Percentiles rank a stretch among this genome's conserved stretches.
Conservation (phyloP, 1,140 invertebrate species). For the Mylabris phalerata region DNA sequence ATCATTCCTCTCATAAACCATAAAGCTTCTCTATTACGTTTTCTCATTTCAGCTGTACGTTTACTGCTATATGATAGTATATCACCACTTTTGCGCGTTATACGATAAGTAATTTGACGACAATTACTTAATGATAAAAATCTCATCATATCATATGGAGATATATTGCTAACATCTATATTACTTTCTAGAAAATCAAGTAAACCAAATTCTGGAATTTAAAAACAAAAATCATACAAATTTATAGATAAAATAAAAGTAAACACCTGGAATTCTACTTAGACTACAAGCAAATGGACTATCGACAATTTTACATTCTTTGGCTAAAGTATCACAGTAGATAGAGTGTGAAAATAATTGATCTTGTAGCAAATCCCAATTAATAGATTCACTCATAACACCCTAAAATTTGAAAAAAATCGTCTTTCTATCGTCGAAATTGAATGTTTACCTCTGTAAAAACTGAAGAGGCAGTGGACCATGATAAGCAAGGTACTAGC, state of each 20-base stretch:
- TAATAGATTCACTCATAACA: conserved; percentile 89
- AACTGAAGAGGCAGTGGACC: conserved; percentile 92
- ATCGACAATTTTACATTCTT: conserved; percentile 48
- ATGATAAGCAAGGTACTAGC: conserved; percentile 91
- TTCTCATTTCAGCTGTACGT: neutral
- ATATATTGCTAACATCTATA: conserved; percentile 15
- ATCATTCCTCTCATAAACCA: conserved; percentile 97
- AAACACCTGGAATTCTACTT: conserved; percentile 25
- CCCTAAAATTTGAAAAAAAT: conserved; percentile 53
- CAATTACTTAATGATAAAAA: conserved; percentile 18
- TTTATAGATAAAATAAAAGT: neutral
- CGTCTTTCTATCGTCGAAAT: conserved; percentile 17
- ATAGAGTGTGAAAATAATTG: conserved; percentile 81
- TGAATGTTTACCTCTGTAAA: conserved; percentile 75
- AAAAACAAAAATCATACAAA: neutral
- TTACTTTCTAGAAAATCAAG: conserved; percentile 7
- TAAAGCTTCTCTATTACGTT: conserved; percentile 58
- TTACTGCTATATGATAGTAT: no score
- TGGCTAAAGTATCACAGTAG: conserved; percentile 75
- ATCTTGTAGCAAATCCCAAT: conserved; percentile 84
- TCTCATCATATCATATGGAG: conserved; percentile 29
- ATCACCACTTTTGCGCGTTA: no score
- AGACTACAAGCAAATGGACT: conserved; percentile 36
- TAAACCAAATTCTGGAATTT: conserved; percentile 14
- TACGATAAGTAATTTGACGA: conserved; percentile 12